These are phyloP conservation scores for Chiroxiphia lanceolata DNA, from an alignment of 2,797 vertebrate genomes.

Conservation along the genomic window DNA sequence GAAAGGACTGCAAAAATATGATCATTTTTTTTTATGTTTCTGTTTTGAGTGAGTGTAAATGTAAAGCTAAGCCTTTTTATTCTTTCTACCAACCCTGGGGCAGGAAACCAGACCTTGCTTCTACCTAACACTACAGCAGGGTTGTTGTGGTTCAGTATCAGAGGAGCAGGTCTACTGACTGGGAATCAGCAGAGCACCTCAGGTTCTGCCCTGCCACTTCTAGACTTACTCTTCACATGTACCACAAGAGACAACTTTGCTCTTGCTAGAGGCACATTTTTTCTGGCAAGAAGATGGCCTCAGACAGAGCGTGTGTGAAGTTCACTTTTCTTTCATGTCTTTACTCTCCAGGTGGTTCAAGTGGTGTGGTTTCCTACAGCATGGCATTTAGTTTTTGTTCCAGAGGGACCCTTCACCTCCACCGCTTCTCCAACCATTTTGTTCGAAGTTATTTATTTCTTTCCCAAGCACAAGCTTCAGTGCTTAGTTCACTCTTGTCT, in stretches of 20 bases:
- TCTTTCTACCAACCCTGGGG: neutral
- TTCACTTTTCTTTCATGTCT: neutral
- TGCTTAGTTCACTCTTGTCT: neutral
- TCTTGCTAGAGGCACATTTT: neutral
- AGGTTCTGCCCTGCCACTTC: neutral
- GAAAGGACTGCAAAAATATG: neutral
- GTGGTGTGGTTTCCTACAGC: neutral
- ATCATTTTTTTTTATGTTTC: neutral
- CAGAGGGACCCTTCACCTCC: neutral
- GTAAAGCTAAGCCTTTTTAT: neutral
- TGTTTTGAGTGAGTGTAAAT: neutral
- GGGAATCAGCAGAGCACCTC: neutral
- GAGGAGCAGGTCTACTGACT: neutral
- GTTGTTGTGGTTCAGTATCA: neutral
- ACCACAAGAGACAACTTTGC: neutral
- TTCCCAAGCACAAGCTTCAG: neutral
- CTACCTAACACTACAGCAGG: neutral
- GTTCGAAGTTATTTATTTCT: neutral
- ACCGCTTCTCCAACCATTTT: neutral
- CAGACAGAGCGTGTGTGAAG: neutral
- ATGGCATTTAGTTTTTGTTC: neutral
- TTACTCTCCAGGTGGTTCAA: fast-evolving
- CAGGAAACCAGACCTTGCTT: neutral
- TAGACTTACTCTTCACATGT: neutral
- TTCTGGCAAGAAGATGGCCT: neutral